Evolutionary conservation across 2,888 invertebrate species (phyloP).

Genomic region (Eupeodes luniger): DNA sequence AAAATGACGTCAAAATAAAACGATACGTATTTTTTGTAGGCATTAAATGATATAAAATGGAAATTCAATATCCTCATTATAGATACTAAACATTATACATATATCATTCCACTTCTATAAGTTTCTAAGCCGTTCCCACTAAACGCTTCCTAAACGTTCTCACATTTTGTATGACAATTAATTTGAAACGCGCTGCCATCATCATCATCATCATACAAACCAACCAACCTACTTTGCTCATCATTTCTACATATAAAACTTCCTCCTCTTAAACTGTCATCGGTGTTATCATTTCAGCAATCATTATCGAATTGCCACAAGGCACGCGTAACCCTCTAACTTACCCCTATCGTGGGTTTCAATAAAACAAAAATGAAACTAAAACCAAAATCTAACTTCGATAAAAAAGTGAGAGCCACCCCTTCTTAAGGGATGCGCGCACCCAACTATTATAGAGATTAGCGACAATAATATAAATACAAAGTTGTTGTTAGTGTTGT

Average conservation of each 20-base stretch:
- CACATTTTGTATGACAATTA: constrained; percentile 66
- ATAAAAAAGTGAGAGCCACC: constrained; percentile 62
- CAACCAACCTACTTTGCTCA: too few species aligned
- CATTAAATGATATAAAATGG: constrained; percentile 37
- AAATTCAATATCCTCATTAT: constrained; percentile 71
- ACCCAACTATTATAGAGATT: constrained; percentile 69
- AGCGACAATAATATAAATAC: constrained; percentile 53
- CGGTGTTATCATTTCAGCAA: constrained; percentile 69
- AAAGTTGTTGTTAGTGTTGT: constrained; percentile 7
- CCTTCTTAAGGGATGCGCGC: constrained; percentile 74
- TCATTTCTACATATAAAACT: not conserved
- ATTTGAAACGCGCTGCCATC: constrained; percentile 69
- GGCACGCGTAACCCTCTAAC: constrained; percentile 69
- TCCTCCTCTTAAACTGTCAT: constrained; percentile 26
- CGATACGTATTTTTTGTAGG: too few species aligned
- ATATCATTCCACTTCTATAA: constrained; percentile 49
- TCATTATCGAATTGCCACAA: constrained; percentile 67
- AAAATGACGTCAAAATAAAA: not conserved
- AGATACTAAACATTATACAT: not conserved
- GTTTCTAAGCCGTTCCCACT: constrained; percentile 68
- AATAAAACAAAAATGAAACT: constrained; percentile 43
- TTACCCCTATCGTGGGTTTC: constrained; percentile 68
- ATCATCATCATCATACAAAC: not conserved
- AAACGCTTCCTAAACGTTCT: constrained; percentile 68
- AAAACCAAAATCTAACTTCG: constrained; percentile 67